Evolutionary conservation across 2,797 vertebrate genomes (phyloP).

Genomic region (Spondyliosoma cantharus): DNA sequence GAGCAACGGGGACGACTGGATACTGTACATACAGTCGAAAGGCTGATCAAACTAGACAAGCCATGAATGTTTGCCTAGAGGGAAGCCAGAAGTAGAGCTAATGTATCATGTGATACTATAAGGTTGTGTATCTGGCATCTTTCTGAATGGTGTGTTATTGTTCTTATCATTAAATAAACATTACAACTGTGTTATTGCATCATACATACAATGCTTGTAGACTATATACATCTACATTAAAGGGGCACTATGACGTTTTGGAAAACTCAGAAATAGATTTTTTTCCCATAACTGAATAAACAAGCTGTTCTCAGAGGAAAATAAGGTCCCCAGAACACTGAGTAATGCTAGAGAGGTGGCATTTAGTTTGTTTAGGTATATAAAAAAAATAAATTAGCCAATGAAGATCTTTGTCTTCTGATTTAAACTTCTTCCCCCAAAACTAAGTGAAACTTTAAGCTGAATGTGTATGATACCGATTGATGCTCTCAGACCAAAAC

Average conservation of each 20-base stretch:
- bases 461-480: not conserved
- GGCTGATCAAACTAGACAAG: constrained; percentile 37
- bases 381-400: no score
- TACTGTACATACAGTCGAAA: constrained; percentile 7
- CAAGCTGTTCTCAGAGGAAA: no score
- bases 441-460: no score
- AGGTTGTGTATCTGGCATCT: constrained; percentile 10
- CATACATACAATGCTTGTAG: not conserved
- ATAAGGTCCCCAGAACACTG: no score
- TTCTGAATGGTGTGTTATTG: not conserved
- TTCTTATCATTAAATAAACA: not conserved
- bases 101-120: constrained; percentile 15
- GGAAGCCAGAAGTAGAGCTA: not conserved
- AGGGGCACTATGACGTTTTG: no score
- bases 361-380: no score
- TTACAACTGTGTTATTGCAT: not conserved
- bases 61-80: constrained; percentile 8
- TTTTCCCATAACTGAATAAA: no score
- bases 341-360: no score
- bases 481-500: constrained; percentile 34
- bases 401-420: no score
- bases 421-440: no score
- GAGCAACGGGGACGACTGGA: constrained; percentile 36
- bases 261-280: no score
- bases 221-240: not conserved